These are phyloP conservation scores for Nephotettix cincticeps DNA, from an alignment of 1,140 invertebrate species.

Conservation along the genomic window DNA sequence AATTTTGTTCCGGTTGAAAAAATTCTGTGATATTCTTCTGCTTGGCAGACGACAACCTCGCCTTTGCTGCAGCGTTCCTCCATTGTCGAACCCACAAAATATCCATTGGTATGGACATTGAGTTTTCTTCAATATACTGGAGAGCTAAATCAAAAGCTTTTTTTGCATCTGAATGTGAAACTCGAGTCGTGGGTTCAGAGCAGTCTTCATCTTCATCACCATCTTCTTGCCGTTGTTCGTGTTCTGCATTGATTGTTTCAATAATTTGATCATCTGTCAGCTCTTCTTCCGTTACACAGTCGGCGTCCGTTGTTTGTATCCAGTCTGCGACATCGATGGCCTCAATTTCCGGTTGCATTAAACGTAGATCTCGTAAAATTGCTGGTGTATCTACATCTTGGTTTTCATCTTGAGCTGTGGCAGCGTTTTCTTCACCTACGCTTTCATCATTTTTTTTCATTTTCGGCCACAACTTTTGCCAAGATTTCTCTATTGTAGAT, in stretches of 20 bases:
- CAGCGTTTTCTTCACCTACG: too few species aligned
- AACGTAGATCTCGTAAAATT: too few species aligned
- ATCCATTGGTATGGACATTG: not conserved
- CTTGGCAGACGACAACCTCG: conserved; percentile 1
- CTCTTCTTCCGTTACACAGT: not conserved
- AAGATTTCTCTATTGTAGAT: conserved; percentile 1
- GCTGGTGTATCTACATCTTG: too few species aligned
- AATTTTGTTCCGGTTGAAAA: too few species aligned
- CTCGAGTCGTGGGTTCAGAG: not conserved
- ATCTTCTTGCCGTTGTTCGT: not conserved
- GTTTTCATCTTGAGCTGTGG: too few species aligned
- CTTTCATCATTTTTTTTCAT: conserved; percentile 1
- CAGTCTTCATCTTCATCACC: not conserved
- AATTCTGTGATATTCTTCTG: not conserved
- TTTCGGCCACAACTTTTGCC: not conserved
- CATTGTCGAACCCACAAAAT: conserved; percentile 6
- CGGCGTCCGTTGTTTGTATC: not conserved
- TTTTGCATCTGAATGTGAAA: not conserved
- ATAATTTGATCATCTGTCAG: not conserved
- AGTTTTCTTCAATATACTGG: not conserved
- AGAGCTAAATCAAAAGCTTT: not conserved
- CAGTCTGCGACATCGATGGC: conserved; percentile 13
- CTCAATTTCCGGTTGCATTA: not conserved
- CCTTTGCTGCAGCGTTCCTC: conserved; percentile 3
- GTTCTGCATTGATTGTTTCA: not conserved